These are phyloP conservation scores for Sinocyclocheilus rhinocerous DNA, from an alignment of 2,113 vertebrate species.

Conservation along the genomic window DNA sequence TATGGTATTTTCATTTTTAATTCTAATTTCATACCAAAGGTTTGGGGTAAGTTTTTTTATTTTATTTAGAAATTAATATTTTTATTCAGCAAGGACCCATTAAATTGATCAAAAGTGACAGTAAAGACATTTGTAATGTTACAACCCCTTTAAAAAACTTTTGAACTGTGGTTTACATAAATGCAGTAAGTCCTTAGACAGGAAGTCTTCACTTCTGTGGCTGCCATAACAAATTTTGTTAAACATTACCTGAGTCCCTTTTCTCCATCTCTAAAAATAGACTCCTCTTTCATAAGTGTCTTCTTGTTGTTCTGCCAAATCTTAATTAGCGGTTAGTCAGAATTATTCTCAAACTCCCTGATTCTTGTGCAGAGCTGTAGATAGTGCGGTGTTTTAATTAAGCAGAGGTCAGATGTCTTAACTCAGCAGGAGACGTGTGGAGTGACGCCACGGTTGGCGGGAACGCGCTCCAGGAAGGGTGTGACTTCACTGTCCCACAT, in stretches of 20 bases:
- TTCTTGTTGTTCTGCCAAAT: conserved; percentile 68
- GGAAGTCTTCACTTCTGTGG: neutral
- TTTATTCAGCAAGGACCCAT: too few relatives aligned
- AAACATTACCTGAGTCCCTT: conserved; percentile 47
- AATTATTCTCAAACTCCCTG: conserved; percentile 73
- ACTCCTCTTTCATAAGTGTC: conserved; percentile 66
- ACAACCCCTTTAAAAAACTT: neutral
- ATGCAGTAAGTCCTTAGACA: neutral
- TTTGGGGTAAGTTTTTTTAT: too few relatives aligned
- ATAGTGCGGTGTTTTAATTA: conserved; percentile 80
- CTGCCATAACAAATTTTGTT: conserved; percentile 41
- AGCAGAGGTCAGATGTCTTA: conserved; percentile 79
- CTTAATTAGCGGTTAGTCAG: conserved; percentile 76
- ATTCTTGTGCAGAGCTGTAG: conserved; percentile 64
- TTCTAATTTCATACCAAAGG: too few relatives aligned
- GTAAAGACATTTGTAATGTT: neutral
- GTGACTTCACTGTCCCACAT: conserved; percentile 57
- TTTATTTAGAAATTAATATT: too few relatives aligned
- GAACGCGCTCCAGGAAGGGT: neutral
- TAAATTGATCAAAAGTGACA: neutral
- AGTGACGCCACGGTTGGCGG: conserved; percentile 61
- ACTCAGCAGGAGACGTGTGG: conserved; percentile 71
- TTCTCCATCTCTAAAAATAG: conserved; percentile 65
- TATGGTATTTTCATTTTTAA: neutral
- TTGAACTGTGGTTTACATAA: neutral